Conservation (phyloP, 2,113 vertebrate genomes). For the Xyliphius kryptos region DNA sequence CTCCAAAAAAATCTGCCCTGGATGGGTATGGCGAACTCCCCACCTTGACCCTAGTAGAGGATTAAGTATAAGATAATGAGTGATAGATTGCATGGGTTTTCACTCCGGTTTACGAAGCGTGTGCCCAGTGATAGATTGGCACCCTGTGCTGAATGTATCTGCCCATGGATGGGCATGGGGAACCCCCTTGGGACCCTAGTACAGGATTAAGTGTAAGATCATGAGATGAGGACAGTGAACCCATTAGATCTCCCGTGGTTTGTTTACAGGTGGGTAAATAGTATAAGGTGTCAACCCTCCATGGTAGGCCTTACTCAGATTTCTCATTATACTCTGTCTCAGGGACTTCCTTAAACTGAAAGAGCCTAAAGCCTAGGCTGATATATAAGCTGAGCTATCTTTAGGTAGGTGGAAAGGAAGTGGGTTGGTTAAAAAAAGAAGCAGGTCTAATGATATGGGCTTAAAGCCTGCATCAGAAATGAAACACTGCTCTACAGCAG, state of each 20-base stretch:
- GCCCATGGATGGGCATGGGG: too few relatives aligned
- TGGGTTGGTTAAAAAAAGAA: background rate
- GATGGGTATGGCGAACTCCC: too few relatives aligned
- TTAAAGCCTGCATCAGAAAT: background rate
- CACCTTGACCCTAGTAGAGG: too few relatives aligned
- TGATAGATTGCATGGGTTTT: too few relatives aligned
- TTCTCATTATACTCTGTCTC: conserved; percentile 10
- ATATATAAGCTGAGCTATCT: conserved; percentile 13
- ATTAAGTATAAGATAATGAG: too few relatives aligned
- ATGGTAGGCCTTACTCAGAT: conserved; percentile 5
- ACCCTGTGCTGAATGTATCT: too few relatives aligned
- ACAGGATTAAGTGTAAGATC: too few relatives aligned
- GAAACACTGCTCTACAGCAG: background rate
- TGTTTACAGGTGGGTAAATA: conserved; percentile 12
- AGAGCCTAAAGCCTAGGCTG: conserved; percentile 4
- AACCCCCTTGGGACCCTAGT: too few relatives aligned
- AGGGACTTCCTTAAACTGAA: conserved; percentile 7
- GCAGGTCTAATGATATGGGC: background rate
- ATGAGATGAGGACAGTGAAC: background rate
- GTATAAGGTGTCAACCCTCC: background rate
- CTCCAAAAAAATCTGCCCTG: too few relatives aligned
- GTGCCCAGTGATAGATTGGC: too few relatives aligned
- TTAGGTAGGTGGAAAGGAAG: conserved; percentile 6
- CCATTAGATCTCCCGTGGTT: background rate
- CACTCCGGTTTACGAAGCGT: too few relatives aligned